phyloP scores from a whole-genome alignment of 2,888 invertebrate genomes.

The Megamerina dolium region DNA sequence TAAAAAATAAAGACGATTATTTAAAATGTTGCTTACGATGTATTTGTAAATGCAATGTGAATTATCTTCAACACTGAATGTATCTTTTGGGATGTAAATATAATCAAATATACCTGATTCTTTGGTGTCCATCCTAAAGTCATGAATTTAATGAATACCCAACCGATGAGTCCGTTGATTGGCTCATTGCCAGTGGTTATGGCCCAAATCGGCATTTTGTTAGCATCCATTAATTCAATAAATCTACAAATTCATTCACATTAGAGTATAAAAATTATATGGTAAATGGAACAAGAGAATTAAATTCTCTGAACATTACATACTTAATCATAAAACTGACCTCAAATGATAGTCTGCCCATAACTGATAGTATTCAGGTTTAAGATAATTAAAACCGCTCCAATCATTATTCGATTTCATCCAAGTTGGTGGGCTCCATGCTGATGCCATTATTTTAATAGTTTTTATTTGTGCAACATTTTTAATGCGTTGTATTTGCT shows the following conservation, averaged over 20 bases:
- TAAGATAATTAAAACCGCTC: constrained; percentile 55
- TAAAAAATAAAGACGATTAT: not conserved
- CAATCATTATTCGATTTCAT: constrained; percentile 62
- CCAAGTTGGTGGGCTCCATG: constrained; percentile 67
- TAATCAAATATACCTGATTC: constrained; percentile 48
- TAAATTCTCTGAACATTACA: not conserved
- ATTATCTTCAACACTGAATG: too few relatives aligned
- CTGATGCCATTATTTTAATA: constrained; percentile 43
- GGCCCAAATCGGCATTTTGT: constrained; percentile 71
- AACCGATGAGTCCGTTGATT: constrained; percentile 58
- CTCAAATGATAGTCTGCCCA: constrained; percentile 79
- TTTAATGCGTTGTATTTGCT: constrained; percentile 39
- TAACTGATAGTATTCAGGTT: constrained; percentile 61
- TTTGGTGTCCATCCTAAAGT: constrained; percentile 71
- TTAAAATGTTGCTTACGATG: too few relatives aligned
- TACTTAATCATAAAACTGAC: constrained; percentile 40
- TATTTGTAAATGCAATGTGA: not conserved
- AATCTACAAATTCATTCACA: constrained; percentile 30
- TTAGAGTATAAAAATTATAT: not conserved
- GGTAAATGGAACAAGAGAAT: not conserved
- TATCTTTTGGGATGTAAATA: too few relatives aligned
- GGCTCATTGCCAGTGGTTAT: constrained; percentile 89
- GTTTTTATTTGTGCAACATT: constrained; percentile 24
- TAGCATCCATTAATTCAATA: constrained; percentile 67
- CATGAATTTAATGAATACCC: constrained; percentile 58